These are phyloP conservation scores for Petroica traversi DNA, from an alignment of 2,113 vertebrate species.

Conservation along the genomic window DNA sequence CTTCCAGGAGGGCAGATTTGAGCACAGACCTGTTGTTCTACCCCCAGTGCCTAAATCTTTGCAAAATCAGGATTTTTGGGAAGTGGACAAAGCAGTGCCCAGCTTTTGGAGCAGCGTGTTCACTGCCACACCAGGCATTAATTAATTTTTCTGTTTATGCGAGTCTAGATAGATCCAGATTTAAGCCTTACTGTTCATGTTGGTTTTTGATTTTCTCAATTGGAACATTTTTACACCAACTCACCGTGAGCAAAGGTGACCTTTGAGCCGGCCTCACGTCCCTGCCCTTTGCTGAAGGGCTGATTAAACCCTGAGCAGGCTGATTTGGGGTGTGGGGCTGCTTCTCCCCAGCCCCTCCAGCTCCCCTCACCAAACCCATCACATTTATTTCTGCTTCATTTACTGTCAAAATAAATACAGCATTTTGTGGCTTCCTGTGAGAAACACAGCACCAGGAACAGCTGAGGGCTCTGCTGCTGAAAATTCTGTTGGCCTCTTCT, in stretches of 20 bases:
- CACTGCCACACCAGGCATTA: too few relatives aligned
- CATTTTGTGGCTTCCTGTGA: not conserved
- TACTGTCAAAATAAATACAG: not conserved
- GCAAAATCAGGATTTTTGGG: too few relatives aligned
- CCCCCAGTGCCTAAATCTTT: too few relatives aligned
- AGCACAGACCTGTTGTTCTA: too few relatives aligned
- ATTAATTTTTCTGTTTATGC: too few relatives aligned
- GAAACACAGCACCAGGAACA: not conserved
- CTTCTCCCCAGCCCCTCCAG: not conserved
- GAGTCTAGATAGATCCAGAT: not conserved
- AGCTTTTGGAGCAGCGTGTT: too few relatives aligned
- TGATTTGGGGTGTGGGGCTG: not conserved
- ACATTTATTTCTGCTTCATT: not conserved
- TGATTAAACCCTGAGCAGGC: not conserved
- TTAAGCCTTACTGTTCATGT: not conserved
- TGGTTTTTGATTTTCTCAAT: not conserved
- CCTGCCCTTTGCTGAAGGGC: not conserved
- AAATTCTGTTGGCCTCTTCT: not conserved
- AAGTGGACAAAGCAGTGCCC: too few relatives aligned
- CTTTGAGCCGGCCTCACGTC: not conserved
- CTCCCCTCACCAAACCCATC: not conserved
- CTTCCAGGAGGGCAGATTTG: too few relatives aligned
- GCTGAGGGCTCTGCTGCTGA: not conserved
- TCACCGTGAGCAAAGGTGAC: not conserved
- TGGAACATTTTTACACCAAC: not conserved